A percentile compares a stretch with the other conserved stretches of the same genome.
Evolutionary conservation across 1,140 invertebrate genomes (phyloP).

Genomic region (Aphis craccivora): DNA sequence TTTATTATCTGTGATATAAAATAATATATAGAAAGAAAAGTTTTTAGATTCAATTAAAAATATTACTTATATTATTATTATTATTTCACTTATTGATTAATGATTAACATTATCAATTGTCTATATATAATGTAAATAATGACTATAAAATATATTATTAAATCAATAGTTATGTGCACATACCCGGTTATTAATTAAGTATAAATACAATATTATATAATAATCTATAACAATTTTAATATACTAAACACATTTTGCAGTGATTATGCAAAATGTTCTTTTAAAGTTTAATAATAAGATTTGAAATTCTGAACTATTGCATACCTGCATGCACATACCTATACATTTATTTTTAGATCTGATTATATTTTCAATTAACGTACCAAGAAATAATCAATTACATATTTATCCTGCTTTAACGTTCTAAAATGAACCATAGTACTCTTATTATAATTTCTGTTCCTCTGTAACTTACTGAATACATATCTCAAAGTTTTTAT

Average conservation of each 20-base stretch:
- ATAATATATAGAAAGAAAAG: no score
- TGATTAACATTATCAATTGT: not conserved
- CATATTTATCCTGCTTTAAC: not conserved
- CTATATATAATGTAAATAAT: not conserved
- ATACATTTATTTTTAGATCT: not conserved
- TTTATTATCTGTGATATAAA: not conserved
- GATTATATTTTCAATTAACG: not conserved
- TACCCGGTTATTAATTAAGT: no score
- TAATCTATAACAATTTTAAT: not conserved
- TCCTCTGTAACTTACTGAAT: no score
- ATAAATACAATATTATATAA: not conserved
- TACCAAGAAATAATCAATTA: not conserved
- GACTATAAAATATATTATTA: no score
- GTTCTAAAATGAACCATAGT: not conserved
- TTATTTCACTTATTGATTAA: not conserved
- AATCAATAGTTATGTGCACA: no score
- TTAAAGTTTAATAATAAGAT: not conserved
- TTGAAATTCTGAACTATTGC: not conserved
- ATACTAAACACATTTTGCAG: not conserved
- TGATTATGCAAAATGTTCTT: not conserved
- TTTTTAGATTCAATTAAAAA: no score
- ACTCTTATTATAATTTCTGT: not conserved
- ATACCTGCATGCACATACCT: not conserved
- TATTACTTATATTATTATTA: not conserved
- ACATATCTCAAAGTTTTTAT: not conserved